A percentile compares a stretch with the other conserved stretches of the same genome.
Evolutionary conservation across 2,888 invertebrate species (phyloP).

Genomic region (Tholera decimalis): DNA sequence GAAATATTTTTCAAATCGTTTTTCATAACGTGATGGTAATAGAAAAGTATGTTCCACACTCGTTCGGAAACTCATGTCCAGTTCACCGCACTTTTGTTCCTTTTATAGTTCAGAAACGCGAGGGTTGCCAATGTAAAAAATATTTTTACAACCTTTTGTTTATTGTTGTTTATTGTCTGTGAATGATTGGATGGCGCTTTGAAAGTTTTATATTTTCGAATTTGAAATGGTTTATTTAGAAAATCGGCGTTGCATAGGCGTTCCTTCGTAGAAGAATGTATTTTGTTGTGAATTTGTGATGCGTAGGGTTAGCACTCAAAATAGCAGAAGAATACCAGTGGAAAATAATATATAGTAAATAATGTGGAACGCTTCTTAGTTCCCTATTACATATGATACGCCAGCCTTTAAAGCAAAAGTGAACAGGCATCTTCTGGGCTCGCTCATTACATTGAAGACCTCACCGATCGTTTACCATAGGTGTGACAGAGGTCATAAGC

Average conservation of each 20-base stretch:
- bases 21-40: constrained; percentile 57
- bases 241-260: constrained; percentile 22
- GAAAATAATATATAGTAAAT: too few relatives aligned
- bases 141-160: constrained; percentile 65
- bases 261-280: constrained; percentile 10
- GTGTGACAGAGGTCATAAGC: too few relatives aligned
- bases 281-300: constrained; percentile 14
- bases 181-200: constrained; percentile 54
- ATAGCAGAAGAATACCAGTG: too few relatives aligned
- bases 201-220: constrained; percentile 43
- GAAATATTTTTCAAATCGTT: constrained; percentile 46
- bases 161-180: constrained; percentile 58
- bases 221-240: constrained; percentile 38
- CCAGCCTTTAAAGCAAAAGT: too few relatives aligned
- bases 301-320: too few relatives aligned
- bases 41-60: constrained; percentile 65
- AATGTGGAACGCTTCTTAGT: too few relatives aligned
- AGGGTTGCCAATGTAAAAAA: constrained; percentile 66
- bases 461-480: too few relatives aligned
- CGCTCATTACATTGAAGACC: too few relatives aligned
- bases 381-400: too few relatives aligned
- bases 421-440: too few relatives aligned
- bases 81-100: constrained; percentile 65
- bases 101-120: constrained; percentile 61
- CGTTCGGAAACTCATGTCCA: constrained; percentile 62